Conservation (phyloP, 1,140 invertebrate genomes). For the Doryteuthis pealeii region DNA sequence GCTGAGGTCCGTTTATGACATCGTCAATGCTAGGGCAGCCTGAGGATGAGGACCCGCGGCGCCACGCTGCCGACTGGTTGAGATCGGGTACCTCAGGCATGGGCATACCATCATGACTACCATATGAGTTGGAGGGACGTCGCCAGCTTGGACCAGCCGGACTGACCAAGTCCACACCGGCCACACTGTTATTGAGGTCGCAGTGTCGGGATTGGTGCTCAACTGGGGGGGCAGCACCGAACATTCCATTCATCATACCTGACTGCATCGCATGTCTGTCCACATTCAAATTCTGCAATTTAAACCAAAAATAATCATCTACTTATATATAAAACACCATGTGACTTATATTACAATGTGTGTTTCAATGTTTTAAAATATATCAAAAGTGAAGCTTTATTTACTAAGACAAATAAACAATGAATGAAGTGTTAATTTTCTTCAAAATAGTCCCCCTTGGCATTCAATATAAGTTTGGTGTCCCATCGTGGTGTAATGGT, state of each 20-base stretch:
- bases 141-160: constrained; percentile 3
- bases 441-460: no score
- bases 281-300: constrained; percentile 3
- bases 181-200: constrained; percentile 5
- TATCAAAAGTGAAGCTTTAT: no score
- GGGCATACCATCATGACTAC: background rate
- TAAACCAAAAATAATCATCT: no score
- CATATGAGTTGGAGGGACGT: constrained; percentile 2
- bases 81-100: background rate
- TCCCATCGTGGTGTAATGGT: no score
- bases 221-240: background rate
- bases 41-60: background rate
- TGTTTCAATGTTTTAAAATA: no score
- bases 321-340: no score
- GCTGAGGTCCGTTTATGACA: background rate
- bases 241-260: constrained; percentile 1
- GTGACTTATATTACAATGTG: no score
- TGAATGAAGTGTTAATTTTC: no score
- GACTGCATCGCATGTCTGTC: background rate
- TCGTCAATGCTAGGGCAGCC: background rate
- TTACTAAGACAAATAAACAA: no score
- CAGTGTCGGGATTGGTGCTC: background rate
- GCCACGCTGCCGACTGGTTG: background rate
- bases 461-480: no score
- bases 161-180: constrained; percentile 5